Base-by-base conservation (phyloP, 1,140 invertebrate genomes). In the Teleogryllus occipitalis region DNA sequence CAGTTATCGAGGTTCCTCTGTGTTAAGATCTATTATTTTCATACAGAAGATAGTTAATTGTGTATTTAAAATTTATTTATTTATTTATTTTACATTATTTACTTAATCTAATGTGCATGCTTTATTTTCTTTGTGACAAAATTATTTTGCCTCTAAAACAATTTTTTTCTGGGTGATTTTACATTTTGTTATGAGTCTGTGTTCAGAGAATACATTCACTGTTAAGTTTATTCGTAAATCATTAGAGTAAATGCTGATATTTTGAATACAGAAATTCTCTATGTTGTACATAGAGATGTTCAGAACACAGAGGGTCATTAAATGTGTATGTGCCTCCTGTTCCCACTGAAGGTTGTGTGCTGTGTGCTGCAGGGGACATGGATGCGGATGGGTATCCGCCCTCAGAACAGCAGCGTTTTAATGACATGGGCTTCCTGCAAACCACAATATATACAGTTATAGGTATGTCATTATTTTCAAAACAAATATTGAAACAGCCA, bases 371-470 rank as follows among this genome's bases (percentile, higher is more conserved):
- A 12, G 47, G 8, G 18, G 47, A 77, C 47, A 54, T 54, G 46
- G 47, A 80, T 77, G 77, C 81, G 73, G 81, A 82, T 8, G 80
- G 54, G 12, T 82, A 81, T 85, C 86, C 83, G 84, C 83, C 81
- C 81, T 79, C 83, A 4, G 82, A 83, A 22, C 82, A 81, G n/a
- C 83, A 83, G 72, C 82, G 82, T 14, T 83, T 84, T 83, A 83
- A 79, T 82, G 85, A 87, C 76, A 85, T 87, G 78, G 85, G 85
- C 78, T 87, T 87, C 80, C 82, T 87, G 8, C 87, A 87, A 80
- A 87, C 86, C 10, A 87, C 87, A 21, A 85, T 87, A 75, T 87
- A 87, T 77, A 87, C 86, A 47, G 85, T 87, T 46, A 86, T 87
- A 74, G 86, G 86, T 86, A 82, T 82, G 80, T 80, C 27, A 39